Evolutionary conservation across 1,140 invertebrate species (phyloP), one percentile per base, ranked within the genome.

Genomic region (Drosophila eugracilis): DNA sequence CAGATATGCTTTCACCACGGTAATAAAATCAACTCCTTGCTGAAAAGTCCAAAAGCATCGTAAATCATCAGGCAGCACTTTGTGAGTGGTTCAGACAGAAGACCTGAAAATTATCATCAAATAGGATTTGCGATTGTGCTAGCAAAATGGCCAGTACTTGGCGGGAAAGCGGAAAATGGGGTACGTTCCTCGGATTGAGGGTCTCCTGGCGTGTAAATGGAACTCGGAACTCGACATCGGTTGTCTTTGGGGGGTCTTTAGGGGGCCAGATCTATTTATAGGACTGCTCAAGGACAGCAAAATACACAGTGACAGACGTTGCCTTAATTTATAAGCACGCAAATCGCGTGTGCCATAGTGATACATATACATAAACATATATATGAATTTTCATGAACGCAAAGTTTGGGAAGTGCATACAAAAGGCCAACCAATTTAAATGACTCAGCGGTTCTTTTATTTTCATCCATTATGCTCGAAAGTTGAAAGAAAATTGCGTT

Each of bases 281-380:
- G 70, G 22, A 12, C 37, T 36, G 28, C 48, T 54, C 70, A 73
- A 74, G 70, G 70, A 73, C 70, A 21, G 12, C 48, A 42, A 32
- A 53, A 73, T 48, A 54, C 32, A 62, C 36, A 26, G 12, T 63
- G 70, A 53, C 47, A 84, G 77, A 76, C 53, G 59, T 58, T 76
- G 80, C 75, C 75, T 79, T 79, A 76, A 79, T 72, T 84, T 80
- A 85, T 76, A 76, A 69, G 60, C 73, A 85, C 72, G 57, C 60
- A 73, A 80, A 73, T 80, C 72, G 81, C 81, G 77, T 86, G 76
- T 62, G 47, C 24, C 71, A 41, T 26, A 49, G 44, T 22, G 30
- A 69, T 37, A 59, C 22, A 54, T 21, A 48, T 22, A 14, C 42
- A 36, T 49, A 28, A 28, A 55, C 28, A 15, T 55, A n/a, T n/a